A percentile compares a stretch with the other conserved stretches of the same genome.
Conservation (phyloP, 2,113 vertebrate genomes). For the Bos javanicus region DNA sequence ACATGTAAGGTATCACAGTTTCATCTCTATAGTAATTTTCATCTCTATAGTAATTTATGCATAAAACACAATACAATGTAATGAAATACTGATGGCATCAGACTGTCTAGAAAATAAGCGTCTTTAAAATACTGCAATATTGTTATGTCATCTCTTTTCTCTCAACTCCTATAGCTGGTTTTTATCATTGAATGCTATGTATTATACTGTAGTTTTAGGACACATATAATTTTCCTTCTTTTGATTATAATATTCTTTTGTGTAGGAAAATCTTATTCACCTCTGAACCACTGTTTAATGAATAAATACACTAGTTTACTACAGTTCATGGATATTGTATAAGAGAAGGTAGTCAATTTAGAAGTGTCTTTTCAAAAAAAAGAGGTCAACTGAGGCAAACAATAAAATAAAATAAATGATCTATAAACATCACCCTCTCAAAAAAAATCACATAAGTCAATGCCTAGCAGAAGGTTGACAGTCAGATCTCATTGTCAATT, state of each 20-base stretch:
- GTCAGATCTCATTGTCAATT: not conserved
- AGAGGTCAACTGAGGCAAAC: not conserved
- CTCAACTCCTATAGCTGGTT: not conserved
- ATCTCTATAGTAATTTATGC: not conserved
- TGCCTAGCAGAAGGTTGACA: not conserved
- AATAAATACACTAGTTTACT: not conserved
- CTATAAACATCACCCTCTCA: not conserved
- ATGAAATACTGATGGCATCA: not conserved
- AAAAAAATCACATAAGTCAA: not conserved
- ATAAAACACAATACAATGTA: not conserved
- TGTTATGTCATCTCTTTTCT: not conserved
- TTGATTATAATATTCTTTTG: not conserved
- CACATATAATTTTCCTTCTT: not conserved
- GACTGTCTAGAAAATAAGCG: not conserved
- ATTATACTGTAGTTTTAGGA: not conserved
- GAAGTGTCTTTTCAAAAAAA: slow-evolving; percentile 15
- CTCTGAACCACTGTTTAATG: slow-evolving; percentile 4
- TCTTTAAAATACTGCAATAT: not conserved
- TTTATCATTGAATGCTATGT: not conserved
- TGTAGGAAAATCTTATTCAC: not conserved
- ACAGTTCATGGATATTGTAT: not conserved
- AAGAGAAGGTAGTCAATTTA: not conserved
- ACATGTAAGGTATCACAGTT: not conserved
- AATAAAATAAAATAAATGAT: slow-evolving; percentile 23
- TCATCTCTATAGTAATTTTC: not conserved